A percentile compares a stretch with the other conserved stretches of the same genome.
Evolutionary conservation across 2,113 vertebrate genomes (phyloP).

Genomic region (Glaucomys volans): DNA sequence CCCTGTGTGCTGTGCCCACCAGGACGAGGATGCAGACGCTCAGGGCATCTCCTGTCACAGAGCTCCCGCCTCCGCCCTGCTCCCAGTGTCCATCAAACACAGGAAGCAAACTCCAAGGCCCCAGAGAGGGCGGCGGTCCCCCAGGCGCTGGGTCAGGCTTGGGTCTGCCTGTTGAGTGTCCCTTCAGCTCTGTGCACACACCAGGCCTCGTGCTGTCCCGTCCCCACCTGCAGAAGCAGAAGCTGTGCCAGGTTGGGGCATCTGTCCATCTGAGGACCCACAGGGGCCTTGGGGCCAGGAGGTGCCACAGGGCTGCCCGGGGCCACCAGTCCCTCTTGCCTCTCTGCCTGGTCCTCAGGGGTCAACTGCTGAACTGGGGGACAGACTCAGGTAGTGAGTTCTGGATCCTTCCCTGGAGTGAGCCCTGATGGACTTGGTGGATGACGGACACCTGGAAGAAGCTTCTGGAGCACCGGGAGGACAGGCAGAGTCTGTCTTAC

Average conservation of each 20-base stretch:
- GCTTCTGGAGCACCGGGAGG: background rate
- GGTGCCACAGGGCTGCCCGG: background rate
- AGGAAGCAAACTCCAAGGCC: background rate
- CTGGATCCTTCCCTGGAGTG: background rate
- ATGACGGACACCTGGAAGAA: background rate
- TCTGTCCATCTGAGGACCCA: too few relatives aligned
- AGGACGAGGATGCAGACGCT: rapidly evolving
- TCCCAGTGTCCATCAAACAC: rapidly evolving
- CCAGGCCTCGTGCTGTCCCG: rapidly evolving
- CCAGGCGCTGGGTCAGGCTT: rapidly evolving
- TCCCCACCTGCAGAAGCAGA: background rate
- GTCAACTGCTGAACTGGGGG: background rate
- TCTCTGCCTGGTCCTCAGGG: background rate
- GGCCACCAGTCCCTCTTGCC: background rate
- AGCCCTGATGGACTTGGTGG: background rate
- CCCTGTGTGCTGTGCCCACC: rapidly evolving
- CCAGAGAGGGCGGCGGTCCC: rapidly evolving
- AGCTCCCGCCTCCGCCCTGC: background rate
- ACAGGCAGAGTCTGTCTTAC: background rate
- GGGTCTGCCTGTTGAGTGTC: rapidly evolving
- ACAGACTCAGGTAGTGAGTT: background rate
- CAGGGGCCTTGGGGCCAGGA: background rate
- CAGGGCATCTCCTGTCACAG: too few relatives aligned
- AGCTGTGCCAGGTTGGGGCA: rapidly evolving
- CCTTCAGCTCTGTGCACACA: rapidly evolving